Conservation (phyloP, 1,140 invertebrate genomes). For the Cepaea nemoralis region DNA sequence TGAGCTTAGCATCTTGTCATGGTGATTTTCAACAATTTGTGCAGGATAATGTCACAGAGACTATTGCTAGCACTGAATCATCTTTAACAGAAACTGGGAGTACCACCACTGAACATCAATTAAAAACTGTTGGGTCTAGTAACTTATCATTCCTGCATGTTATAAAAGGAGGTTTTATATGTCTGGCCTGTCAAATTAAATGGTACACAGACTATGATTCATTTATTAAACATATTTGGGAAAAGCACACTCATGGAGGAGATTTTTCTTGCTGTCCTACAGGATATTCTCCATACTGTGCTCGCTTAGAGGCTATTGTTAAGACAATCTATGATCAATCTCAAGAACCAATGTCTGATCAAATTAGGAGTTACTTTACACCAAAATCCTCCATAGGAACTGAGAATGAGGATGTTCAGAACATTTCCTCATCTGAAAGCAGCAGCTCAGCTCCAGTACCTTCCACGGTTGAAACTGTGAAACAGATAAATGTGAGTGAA, state of each 20-base stretch:
- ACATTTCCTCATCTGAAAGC: neutral
- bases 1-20: neutral
- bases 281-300: neutral
- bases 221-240: conserved; percentile 21
- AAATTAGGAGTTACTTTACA: neutral
- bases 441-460: neutral
- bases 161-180: conserved; percentile 4
- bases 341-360: conserved; percentile 1
- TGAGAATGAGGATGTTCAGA: neutral
- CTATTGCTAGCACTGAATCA: neutral
- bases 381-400: neutral
- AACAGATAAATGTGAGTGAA: neutral
- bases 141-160: neutral
- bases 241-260: neutral
- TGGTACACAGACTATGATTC: neutral
- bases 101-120: neutral
- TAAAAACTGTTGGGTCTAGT: neutral
- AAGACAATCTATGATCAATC: neutral
- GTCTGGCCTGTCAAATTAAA: neutral
- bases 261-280: conserved; percentile 18
- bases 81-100: neutral
- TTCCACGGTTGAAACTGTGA: neutral
- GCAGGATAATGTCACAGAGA: neutral
- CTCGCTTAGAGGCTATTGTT: neutral
- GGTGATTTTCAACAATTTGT: neutral